Conservation (phyloP, 1,140 invertebrate genomes). For the Radopholus similis region DNA sequence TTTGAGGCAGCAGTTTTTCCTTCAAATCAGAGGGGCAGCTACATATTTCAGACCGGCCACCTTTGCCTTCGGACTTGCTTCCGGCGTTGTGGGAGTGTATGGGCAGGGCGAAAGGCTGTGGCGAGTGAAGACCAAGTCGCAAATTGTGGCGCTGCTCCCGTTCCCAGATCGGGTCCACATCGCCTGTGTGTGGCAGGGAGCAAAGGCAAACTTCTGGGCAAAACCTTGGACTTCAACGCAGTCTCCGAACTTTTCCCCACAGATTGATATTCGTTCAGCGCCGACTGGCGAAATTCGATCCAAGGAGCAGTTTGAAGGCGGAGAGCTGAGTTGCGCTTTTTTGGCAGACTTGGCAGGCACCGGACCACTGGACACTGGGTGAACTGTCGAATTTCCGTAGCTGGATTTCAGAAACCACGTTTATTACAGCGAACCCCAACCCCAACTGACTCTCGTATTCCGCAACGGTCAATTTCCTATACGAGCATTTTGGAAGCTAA, state of each 20-base stretch:
- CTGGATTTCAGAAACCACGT: not conserved
- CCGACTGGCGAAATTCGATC: slow-evolving; percentile 35
- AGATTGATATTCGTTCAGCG: slow-evolving; percentile 34
- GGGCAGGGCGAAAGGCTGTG: slow-evolving; percentile 34
- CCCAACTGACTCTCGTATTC: slow-evolving; percentile 32
- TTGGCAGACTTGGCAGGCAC: slow-evolving; percentile 27
- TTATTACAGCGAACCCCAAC: not conserved
- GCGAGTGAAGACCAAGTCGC: slow-evolving; percentile 45
- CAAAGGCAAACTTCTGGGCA: slow-evolving; percentile 33
- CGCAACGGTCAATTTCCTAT: slow-evolving; percentile 35
- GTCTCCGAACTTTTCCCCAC: not conserved
- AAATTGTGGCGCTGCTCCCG: slow-evolving; percentile 32
- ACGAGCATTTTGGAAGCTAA: not conserved
- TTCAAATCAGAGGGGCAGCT: not conserved
- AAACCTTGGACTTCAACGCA: not conserved
- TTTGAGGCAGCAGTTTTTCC: not conserved
- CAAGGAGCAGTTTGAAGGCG: slow-evolving; percentile 43
- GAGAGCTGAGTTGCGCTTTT: slow-evolving; percentile 31
- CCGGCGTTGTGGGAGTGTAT: slow-evolving; percentile 44
- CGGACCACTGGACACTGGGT: too few species aligned
- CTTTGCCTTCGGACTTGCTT: slow-evolving; percentile 42
- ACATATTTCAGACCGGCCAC: not conserved
- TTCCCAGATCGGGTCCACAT: slow-evolving; percentile 31
- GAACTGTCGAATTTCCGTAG: not conserved
- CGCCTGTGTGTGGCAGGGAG: slow-evolving; percentile 45